phyloP scores from a whole-genome alignment of 2,113 vertebrate genomes.

The Podiceps cristatus region DNA sequence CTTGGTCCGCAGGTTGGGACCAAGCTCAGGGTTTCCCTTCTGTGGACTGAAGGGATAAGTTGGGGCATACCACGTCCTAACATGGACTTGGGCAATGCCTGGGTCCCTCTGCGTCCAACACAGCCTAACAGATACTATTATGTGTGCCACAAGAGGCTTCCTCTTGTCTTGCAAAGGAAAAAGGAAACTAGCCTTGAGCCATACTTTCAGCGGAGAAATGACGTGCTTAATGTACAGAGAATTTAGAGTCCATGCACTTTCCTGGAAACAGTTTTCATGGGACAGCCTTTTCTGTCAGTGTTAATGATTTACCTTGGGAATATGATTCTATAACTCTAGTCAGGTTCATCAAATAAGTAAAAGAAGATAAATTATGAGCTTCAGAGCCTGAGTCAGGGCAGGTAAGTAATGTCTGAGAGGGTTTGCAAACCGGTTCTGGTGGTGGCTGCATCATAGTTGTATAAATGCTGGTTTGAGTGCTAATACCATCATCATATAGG shows the following conservation, averaged over 20 bases:
- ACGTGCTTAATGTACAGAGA: background rate
- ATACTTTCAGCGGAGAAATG: background rate
- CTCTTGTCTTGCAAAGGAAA: background rate
- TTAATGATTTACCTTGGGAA: background rate
- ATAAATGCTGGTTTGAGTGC: background rate
- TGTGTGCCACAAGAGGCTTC: background rate
- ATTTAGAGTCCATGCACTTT: background rate
- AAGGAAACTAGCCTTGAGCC: background rate
- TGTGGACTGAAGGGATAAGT: background rate
- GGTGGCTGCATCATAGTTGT: background rate
- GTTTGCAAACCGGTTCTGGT: background rate
- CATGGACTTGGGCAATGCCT: background rate
- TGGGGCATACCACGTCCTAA: rapidly evolving
- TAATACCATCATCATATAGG: background rate
- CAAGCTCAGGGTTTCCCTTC: background rate
- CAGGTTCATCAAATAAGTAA: background rate
- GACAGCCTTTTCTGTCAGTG: background rate
- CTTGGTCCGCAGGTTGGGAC: background rate
- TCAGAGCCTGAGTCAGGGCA: background rate
- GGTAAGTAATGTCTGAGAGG: background rate
- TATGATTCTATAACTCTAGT: background rate
- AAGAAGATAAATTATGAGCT: background rate
- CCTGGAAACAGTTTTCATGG: background rate
- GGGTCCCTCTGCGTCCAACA: background rate
- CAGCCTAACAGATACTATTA: background rate